Evolutionary conservation across 2,888 invertebrate genomes (phyloP), one percentile per base, ranked within the genome.

Genomic region (Mythimna loreyi): DNA sequence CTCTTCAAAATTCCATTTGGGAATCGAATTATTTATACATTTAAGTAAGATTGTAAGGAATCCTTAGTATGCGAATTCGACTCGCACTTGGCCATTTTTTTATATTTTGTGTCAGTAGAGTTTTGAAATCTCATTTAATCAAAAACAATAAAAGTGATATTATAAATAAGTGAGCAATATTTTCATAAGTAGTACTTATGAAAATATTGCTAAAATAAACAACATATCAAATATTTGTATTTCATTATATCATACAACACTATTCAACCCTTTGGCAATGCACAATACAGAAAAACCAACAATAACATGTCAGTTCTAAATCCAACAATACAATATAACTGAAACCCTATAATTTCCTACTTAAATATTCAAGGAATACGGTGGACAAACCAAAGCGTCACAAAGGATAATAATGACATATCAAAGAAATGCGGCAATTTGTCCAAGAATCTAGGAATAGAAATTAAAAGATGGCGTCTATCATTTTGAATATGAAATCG

Each of bases 401-500:
- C 64, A 40, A 67, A 55, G 33, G 67, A 68, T 69, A 75, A 73
- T 82, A 80, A 82, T 75, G 58, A 78, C 56, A 72, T 36, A 61
- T 64, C 43, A 57, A 60, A 71, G 49, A 55, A 52, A 40, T 19
- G 11, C 45, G 33, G 56, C 59, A 75, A 78, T 68, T 45, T 73
- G 67, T 67, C 36, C 47, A 28, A 72, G 63, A 67, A 67, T 64
- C 70, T 59, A 53, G 55, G 43, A 75, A 71, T 69, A 65, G 21
- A 57, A 75, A 78, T 68, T 64, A 61, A 78, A 82, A 75, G 52
- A 66, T 53, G 60, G 67, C 52, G 33, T 16, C 55, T 56, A 47
- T 52, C 25, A 62, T 72, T 70, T 55, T 67, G 81, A 82, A 81
- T 78, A 81, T 60, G 19, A 25, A 80, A 82, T 72, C 16, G 63